A percentile compares a stretch with the other conserved stretches of the same genome.
These are phyloP conservation scores for Astreopora myriophthalma DNA, from an alignment of 64 coral and sea anemone species.

Conservation along the genomic window DNA sequence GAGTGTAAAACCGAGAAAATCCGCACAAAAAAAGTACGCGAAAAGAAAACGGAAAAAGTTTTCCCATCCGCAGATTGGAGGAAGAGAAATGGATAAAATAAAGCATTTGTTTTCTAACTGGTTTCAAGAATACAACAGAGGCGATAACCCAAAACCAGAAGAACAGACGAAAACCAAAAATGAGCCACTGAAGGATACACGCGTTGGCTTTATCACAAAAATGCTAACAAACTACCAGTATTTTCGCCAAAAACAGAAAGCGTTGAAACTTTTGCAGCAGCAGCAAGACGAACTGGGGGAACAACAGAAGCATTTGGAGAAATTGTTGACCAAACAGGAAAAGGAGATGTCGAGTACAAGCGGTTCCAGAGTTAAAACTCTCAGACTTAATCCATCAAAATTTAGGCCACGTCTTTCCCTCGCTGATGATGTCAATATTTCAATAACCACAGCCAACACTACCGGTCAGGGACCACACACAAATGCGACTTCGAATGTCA, in stretches of 20 bases:
- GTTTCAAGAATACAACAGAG: background rate
- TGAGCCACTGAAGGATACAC: background rate
- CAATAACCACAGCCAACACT: conserved; percentile 20
- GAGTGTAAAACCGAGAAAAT: background rate
- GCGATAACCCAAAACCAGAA: background rate
- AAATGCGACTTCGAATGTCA: background rate
- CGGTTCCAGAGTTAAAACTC: background rate
- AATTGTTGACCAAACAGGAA: conserved; percentile 3
- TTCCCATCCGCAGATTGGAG: background rate
- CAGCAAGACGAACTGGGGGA: conserved; percentile 2
- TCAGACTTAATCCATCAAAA: background rate
- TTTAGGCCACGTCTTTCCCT: background rate
- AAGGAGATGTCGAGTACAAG: background rate
- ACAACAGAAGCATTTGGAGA: conserved; percentile 47
- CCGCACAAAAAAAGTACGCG: background rate
- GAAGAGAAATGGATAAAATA: conserved; percentile 19
- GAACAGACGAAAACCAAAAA: background rate
- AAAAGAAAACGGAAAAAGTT: background rate
- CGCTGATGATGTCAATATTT: background rate
- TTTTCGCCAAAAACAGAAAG: conserved; percentile 31
- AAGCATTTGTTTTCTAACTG: conserved; percentile 37
- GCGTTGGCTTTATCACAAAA: conserved; percentile 26
- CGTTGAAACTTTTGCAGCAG: conserved; percentile 1
- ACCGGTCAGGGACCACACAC: background rate
- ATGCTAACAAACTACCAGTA: conserved; percentile 69